Percentiles rank a stretch among this genome's conserved stretches.
phyloP scores from a whole-genome alignment of 1,140 invertebrate species.

The Microvelia longipes region DNA sequence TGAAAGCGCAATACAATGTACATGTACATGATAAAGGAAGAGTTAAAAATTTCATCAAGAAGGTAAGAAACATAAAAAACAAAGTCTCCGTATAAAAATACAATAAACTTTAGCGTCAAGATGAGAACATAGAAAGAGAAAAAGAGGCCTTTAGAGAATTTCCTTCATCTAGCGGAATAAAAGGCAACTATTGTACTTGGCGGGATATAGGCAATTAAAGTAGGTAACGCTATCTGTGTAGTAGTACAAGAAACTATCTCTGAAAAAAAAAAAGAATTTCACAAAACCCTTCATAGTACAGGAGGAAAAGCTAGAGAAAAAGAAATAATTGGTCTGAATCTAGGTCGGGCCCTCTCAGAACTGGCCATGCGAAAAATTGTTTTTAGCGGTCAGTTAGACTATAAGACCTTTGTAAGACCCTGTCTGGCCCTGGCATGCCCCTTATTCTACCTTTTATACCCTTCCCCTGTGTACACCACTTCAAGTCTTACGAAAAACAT shows the following conservation, averaged over 20 bases:
- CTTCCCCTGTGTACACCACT: background rate
- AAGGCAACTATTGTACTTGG: background rate
- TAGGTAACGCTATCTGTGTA: background rate
- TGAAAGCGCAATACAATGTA: too few relatives aligned
- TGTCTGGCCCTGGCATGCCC: background rate
- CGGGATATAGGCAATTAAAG: background rate
- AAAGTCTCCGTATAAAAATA: background rate
- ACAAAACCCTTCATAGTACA: background rate
- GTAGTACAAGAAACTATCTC: too few relatives aligned
- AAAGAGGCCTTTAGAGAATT: background rate
- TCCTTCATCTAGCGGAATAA: background rate
- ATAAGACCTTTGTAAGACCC: background rate
- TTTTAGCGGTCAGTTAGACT: slow-evolving; percentile 3
- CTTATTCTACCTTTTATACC: background rate
- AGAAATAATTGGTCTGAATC: slow-evolving; percentile 3
- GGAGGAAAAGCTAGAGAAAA: background rate
- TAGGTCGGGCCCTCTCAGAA: background rate
- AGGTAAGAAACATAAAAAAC: background rate
- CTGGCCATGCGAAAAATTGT: slow-evolving; percentile 4
- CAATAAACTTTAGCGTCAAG: background rate
- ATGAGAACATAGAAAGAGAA: background rate
- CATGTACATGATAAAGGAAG: too few relatives aligned
- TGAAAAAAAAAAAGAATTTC: too few relatives aligned
- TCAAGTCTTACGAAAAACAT: too few relatives aligned
- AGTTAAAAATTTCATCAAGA: background rate